A percentile compares a stretch with the other conserved stretches of the same genome.
These are phyloP conservation scores for Oncorhynchus tshawytscha DNA, from an alignment of 2,113 vertebrate genomes.

Conservation along the genomic window DNA sequence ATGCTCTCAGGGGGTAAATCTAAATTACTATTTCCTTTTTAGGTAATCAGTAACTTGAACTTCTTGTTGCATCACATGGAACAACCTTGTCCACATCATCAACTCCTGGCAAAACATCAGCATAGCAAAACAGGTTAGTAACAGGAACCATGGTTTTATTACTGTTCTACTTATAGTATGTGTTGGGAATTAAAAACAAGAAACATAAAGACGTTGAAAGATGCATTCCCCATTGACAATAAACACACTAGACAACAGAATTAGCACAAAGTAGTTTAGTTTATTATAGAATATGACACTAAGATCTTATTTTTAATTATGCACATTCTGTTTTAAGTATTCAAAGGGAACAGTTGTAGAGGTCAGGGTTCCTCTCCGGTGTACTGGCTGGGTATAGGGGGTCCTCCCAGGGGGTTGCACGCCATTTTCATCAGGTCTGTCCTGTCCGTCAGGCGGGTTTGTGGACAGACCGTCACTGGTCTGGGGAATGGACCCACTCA, in stretches of 20 bases:
- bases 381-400: slow-evolving; percentile 20
- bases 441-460: slow-evolving; percentile 80
- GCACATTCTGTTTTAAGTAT: neutral
- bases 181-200: no score
- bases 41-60: no score
- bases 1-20: no score
- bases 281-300: slow-evolving; percentile 5
- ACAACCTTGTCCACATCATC: no score
- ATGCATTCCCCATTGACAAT: no score
- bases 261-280: neutral
- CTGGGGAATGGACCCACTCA: slow-evolving; percentile 58
- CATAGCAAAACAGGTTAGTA: no score
- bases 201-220: neutral
- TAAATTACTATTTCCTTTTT: no score
- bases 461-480: slow-evolving; percentile 81
- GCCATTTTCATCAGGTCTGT: slow-evolving; percentile 81
- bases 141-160: no score
- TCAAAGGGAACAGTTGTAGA: neutral
- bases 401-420: slow-evolving; percentile 75
- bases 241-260: slow-evolving; percentile 9
- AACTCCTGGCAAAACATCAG: no score
- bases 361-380: slow-evolving; percentile 30
- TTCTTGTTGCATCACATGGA: no score
- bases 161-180: no score
- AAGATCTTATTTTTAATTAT: no score